Percentiles rank a stretch among this genome's conserved stretches.
Evolutionary conservation across 30 jellyfish, hydroid and myxozoan genomes (phyloP).

Genomic region (Aurelia coerulea): DNA sequence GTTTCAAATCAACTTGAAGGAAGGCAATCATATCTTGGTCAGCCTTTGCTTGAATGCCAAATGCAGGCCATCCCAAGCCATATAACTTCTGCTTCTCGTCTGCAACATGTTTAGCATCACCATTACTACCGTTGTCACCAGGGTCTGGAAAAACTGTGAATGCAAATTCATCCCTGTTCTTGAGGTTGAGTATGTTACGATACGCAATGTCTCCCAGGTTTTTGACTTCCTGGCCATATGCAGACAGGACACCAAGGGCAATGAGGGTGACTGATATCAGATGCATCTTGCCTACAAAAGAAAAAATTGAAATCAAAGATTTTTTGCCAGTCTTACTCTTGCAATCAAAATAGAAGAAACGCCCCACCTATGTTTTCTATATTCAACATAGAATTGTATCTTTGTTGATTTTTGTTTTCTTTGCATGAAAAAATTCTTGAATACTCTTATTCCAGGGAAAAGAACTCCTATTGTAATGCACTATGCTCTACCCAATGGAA

Average conservation of each 20-base stretch:
- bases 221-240: conserved; percentile 1
- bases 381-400: too few species aligned
- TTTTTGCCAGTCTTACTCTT: too few species aligned
- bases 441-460: too few species aligned
- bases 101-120: not conserved
- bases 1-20: conserved; percentile 9
- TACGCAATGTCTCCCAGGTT: not conserved
- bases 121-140: not conserved
- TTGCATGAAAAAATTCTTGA: too few species aligned
- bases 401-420: too few species aligned
- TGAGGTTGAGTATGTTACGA: not conserved
- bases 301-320: too few species aligned
- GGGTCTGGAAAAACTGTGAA: conserved; percentile 2
- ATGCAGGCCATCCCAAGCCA: not conserved
- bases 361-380: too few species aligned
- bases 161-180: not conserved
- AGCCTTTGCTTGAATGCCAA: conserved; percentile 9
- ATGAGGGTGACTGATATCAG: too few species aligned
- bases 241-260: not conserved
- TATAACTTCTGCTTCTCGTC: not conserved
- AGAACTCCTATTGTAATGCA: too few species aligned
- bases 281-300: too few species aligned
- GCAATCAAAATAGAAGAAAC: too few species aligned
- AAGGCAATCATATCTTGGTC: not conserved
- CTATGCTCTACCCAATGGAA: too few species aligned